Conservation (phyloP, 2,888 invertebrate species). For the Microctonus hyperodae region DNA sequence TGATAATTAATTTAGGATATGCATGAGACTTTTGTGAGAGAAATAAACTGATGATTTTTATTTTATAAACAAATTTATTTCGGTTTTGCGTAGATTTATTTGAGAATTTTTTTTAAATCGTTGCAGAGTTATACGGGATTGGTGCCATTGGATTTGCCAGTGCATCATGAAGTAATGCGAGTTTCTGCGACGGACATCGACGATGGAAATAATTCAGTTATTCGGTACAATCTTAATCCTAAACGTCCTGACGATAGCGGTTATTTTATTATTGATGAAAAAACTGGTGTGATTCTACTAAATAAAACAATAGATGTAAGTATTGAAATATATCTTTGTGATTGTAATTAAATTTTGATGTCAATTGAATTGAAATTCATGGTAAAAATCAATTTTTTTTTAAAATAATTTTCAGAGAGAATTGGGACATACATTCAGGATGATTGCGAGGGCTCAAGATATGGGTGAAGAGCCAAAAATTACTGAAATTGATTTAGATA, state of each 20-base stretch:
- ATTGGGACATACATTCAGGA: slow-evolving; percentile 72
- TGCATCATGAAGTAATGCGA: slow-evolving; percentile 80
- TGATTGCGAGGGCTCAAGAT: slow-evolving; percentile 81
- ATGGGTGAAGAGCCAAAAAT: slow-evolving; percentile 72
- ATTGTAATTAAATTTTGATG: neutral
- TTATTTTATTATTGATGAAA: slow-evolving; percentile 83
- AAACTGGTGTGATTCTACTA: slow-evolving; percentile 84
- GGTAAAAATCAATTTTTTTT: neutral
- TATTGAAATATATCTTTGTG: slow-evolving; percentile 42
- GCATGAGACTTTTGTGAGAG: too few species aligned
- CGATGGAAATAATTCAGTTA: slow-evolving; percentile 87
- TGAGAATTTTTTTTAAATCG: slow-evolving; percentile 33
- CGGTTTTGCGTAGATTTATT: slow-evolving; percentile 18
- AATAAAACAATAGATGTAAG: slow-evolving; percentile 72
- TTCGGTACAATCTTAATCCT: slow-evolving; percentile 71
- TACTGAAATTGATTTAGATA: slow-evolving; percentile 79
- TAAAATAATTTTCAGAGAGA: slow-evolving; percentile 65
- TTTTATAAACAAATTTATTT: neutral
- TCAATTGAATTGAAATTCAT: neutral
- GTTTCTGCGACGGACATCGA: slow-evolving; percentile 94
- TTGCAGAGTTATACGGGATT: slow-evolving; percentile 72
- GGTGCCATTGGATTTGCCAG: slow-evolving; percentile 80
- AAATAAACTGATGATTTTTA: too few species aligned
- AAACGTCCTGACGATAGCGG: slow-evolving; percentile 66
- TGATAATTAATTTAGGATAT: too few species aligned